phyloP scores from a whole-genome alignment of 1,140 invertebrate genomes.

The Whitmania pigra region DNA sequence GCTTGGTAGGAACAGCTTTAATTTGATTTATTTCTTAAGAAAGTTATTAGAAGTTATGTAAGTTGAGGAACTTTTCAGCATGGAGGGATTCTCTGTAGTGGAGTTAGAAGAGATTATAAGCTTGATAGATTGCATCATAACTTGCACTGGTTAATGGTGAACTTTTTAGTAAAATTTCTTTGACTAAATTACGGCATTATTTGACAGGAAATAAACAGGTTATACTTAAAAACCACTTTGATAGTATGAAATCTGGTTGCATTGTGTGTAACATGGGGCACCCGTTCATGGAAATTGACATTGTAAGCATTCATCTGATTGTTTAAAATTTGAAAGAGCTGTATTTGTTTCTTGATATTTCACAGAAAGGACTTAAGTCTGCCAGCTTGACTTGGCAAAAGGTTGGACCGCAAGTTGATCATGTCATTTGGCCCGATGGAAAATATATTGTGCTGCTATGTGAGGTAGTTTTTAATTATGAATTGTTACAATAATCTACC shows the following conservation, averaged over 20 bases:
- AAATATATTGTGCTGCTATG: slow-evolving; percentile 63
- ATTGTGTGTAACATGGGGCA: slow-evolving; percentile 97
- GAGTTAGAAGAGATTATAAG: slow-evolving; percentile 84
- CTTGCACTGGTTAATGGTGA: slow-evolving; percentile 55
- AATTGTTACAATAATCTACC: too few species aligned
- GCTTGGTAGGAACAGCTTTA: slow-evolving; percentile 56
- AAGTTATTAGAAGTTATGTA: background rate
- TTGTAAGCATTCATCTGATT: slow-evolving; percentile 50
- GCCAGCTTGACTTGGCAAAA: slow-evolving; percentile 92
- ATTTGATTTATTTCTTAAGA: background rate
- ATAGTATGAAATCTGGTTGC: slow-evolving; percentile 90
- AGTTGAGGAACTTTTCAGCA: slow-evolving; percentile 48
- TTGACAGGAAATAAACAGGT: slow-evolving; percentile 78
- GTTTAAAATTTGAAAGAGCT: slow-evolving; percentile 29
- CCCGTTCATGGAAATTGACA: slow-evolving; percentile 94
- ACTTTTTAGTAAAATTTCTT: background rate
- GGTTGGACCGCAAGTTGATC: slow-evolving; percentile 89
- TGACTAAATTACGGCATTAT: background rate
- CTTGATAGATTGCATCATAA: slow-evolving; percentile 83
- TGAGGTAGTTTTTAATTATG: slow-evolving; percentile 42
- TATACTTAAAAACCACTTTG: slow-evolving; percentile 84
- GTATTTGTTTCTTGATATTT: background rate
- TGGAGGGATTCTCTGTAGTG: slow-evolving; percentile 91
- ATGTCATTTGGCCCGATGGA: slow-evolving; percentile 87
- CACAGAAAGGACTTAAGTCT: slow-evolving; percentile 72